A percentile compares a stretch with the other conserved stretches of the same genome.
phyloP scores from a whole-genome alignment of 2,797 vertebrate species.

The Paguma larvata region DNA sequence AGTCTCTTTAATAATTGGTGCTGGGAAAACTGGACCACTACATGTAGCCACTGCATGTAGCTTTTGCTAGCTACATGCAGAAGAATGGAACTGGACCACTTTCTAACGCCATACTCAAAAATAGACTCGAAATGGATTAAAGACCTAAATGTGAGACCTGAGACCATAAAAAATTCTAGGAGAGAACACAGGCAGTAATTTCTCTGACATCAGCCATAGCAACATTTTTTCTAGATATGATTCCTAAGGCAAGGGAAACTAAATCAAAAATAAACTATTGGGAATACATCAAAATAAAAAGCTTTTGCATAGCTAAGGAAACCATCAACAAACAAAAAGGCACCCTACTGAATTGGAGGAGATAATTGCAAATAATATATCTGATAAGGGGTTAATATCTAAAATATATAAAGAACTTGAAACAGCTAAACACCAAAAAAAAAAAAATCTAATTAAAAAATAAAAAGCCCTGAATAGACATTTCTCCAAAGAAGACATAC shows the following conservation, averaged over 20 bases:
- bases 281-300: background rate
- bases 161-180: background rate
- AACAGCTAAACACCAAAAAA: background rate
- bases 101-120: background rate
- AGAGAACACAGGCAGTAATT: background rate
- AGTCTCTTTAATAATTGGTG: background rate
- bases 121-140: background rate
- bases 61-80: background rate
- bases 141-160: background rate
- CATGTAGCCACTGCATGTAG: no score
- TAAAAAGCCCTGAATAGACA: background rate
- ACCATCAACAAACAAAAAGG: background rate
- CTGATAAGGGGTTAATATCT: background rate
- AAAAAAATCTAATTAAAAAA: no score
- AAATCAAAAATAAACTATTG: background rate
- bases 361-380: background rate
- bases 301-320: background rate
- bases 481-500: background rate
- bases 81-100: background rate
- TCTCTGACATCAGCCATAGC: background rate
- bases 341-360: background rate
- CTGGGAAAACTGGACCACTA: background rate
- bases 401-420: background rate
- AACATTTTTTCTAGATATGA: background rate
- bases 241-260: background rate